Percentiles rank a stretch among this genome's conserved stretches.
phyloP scores from a whole-genome alignment of 2,797 vertebrate genomes.

The Okamejei kenojei region DNA sequence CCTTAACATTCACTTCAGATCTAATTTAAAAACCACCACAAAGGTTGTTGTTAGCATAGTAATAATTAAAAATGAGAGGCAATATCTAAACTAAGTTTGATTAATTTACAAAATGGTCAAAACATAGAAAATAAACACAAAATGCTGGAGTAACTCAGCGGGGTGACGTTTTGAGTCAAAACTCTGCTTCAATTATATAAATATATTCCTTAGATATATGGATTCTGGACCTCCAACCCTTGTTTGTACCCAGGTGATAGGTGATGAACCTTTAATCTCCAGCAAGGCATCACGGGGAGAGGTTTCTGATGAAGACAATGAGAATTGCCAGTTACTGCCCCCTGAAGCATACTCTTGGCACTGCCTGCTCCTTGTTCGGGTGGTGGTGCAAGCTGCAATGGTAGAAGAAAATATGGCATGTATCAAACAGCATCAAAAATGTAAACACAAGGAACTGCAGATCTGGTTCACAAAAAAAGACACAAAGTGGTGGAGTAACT shows the following conservation, averaged over 20 bases:
- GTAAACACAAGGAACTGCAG: too few species aligned
- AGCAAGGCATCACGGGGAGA: not conserved
- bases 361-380: too few species aligned
- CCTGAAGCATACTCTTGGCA: not conserved
- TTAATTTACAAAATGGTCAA: not conserved
- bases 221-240: not conserved
- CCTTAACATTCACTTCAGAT: not conserved
- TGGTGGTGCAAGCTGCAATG: not conserved
- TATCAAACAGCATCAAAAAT: not conserved
- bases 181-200: too few species aligned
- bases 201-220: too few species aligned
- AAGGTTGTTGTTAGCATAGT: not conserved
- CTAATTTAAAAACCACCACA: not conserved
- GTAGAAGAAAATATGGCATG: not conserved
- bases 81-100: not conserved
- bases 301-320: not conserved
- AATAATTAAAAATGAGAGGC: too few species aligned
- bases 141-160: too few species aligned
- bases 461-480: too few species aligned
- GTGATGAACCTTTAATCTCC: not conserved
- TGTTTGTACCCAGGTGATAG: not conserved
- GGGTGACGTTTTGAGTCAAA: too few species aligned
- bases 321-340: not conserved
- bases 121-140: too few species aligned
- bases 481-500: too few species aligned